A percentile compares a stretch with the other conserved stretches of the same genome.
These are phyloP conservation scores for Pseudococcus viburni DNA, from an alignment of 2,888 invertebrate genomes.

Conservation along the genomic window DNA sequence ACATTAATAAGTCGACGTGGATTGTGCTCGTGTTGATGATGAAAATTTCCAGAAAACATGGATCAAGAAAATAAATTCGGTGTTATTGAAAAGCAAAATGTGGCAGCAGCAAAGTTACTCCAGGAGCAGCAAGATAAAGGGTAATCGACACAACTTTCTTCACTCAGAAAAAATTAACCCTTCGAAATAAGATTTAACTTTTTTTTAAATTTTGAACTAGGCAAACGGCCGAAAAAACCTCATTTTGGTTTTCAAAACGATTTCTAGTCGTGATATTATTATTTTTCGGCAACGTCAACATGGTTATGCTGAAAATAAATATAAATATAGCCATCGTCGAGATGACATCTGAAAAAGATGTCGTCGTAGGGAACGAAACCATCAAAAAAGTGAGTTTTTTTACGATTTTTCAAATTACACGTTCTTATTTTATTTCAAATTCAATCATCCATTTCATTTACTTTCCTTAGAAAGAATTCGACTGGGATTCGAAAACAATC, in stretches of 20 bases:
- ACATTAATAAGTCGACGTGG: no score
- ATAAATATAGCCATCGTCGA: not conserved
- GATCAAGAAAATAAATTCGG: not conserved
- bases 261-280: not conserved
- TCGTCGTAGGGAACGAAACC: not conserved
- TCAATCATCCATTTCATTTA: not conserved
- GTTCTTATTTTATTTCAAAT: not conserved
- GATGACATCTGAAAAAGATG: not conserved
- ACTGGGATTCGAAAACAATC: constrained; percentile 84
- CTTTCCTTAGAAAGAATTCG: constrained; percentile 79
- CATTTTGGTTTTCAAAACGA: not conserved
- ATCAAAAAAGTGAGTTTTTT: not conserved
- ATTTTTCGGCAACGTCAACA: not conserved
- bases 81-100: not conserved
- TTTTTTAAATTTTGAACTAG: not conserved
- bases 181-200: not conserved
- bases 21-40: not conserved
- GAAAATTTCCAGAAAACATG: not conserved
- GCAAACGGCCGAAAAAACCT: not conserved
- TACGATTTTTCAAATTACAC: not conserved
- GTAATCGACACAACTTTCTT: not conserved
- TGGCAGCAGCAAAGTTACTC: not conserved
- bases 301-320: not conserved
- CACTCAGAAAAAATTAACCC: not conserved
- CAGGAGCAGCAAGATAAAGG: not conserved